Base-by-base conservation (phyloP, 2,797 vertebrate species). In the Phalloptychus januarius region DNA sequence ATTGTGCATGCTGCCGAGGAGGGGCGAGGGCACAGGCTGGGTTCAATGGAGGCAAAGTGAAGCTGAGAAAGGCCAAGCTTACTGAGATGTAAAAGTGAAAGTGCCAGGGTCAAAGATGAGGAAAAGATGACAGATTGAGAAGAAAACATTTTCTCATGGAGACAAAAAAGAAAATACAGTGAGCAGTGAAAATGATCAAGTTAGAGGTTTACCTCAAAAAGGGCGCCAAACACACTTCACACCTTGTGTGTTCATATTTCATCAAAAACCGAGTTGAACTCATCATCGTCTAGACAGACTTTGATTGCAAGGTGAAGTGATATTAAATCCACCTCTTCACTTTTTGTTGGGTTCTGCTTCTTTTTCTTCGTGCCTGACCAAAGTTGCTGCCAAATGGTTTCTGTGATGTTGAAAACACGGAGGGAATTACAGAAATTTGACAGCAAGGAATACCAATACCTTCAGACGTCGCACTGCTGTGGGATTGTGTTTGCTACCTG, bases 211-310 rank as follows among this genome's bases (percentile, higher is more conserved):
- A 80, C 76, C 44, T 72, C 28, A 77, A 79, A 81, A 69, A 77
- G 38, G 63, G n/a, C 74, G 78, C 65, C 75, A 81, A 83, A 78
- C 83, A 78, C 77, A 79, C 46, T 79, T 73, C 88, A 75, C 70
- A 75, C 65, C 87, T 72, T 85, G 76, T 76, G 28, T 72, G 79
- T 86, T 58, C 28, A 28, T 48, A 76, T 83, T 75, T 87, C 42
- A 82, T 80, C 86, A 83, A 75, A 73, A 63, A 15, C 40, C 11
- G 15, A 50, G 48, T 40, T 61, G 48, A 77, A 74, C 71, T 71
- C 38, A 3, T 42, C 52, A 31, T 58, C 42, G 71, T 69, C 71
- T 18, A 10, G 42, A 52, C 78, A 76, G 71, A 77, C 33, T 77
- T 38, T 69, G 31, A 52, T 63, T 76, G 46, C 71, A 48, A 72